Evolutionary conservation across 1,140 invertebrate species (phyloP).

Genomic region (Drosophila sproati): DNA sequence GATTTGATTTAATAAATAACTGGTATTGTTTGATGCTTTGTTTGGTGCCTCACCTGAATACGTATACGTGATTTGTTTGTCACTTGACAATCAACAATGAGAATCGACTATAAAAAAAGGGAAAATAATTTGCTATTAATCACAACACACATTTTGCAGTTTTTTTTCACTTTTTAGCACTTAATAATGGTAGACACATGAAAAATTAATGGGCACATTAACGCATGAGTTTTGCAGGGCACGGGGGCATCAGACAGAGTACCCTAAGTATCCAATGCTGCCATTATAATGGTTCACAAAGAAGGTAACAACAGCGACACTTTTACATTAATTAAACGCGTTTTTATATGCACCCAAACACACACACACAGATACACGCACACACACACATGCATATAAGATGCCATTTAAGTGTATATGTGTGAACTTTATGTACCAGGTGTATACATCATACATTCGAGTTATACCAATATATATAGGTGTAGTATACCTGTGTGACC

Average conservation of each 20-base stretch:
- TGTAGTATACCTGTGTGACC: constrained; percentile 46
- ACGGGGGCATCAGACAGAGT: constrained; percentile 11
- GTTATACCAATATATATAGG: constrained; percentile 24
- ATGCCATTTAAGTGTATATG: constrained; percentile 32
- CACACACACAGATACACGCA: neutral
- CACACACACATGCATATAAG: constrained; percentile 26
- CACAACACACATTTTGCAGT: constrained; percentile 1
- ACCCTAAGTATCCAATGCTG: constrained; percentile 31
- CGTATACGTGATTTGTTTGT: constrained; percentile 17
- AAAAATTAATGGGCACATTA: constrained; percentile 71
- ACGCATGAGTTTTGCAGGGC: constrained; percentile 33
- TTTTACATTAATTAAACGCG: constrained; percentile 81
- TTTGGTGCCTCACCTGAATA: constrained; percentile 8
- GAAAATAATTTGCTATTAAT: constrained; percentile 9
- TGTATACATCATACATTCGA: constrained; percentile 43
- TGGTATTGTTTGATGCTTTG: neutral
- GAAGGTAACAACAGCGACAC: constrained; percentile 56
- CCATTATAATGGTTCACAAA: constrained; percentile 36
- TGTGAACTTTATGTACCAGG: constrained; percentile 25
- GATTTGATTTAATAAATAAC: neutral
- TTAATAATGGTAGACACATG: constrained; percentile 58
- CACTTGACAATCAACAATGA: neutral
- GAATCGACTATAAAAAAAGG: neutral
- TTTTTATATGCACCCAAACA: constrained; percentile 65
- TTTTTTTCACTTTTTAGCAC: constrained; percentile 57